phyloP scores from a whole-genome alignment of 2,797 vertebrate genomes.

The Diplodus sargus region DNA sequence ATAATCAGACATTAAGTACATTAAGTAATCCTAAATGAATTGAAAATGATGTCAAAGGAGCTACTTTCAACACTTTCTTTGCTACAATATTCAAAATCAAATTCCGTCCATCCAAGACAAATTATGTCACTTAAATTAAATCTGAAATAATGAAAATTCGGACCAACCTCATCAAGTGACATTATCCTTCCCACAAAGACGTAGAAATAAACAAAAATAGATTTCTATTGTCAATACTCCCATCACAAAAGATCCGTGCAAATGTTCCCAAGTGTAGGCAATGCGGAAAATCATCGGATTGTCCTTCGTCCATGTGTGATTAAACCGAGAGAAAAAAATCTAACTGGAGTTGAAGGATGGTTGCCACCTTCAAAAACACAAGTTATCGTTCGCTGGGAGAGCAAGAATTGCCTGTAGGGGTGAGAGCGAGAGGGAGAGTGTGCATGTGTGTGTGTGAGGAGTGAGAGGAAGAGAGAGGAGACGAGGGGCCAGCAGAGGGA shows the following conservation, averaged over 20 bases:
- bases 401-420: constrained; percentile 78
- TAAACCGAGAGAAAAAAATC: constrained; percentile 37
- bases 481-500: constrained; percentile 76
- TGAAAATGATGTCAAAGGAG: not conserved
- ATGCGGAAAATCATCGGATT: constrained; percentile 44
- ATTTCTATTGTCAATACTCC: constrained; percentile 53
- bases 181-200: constrained; percentile 57
- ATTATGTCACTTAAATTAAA: not conserved
- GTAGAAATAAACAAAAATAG: constrained; percentile 47
- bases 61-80: not conserved
- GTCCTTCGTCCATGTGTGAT: constrained; percentile 66
- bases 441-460: constrained; percentile 52
- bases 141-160: constrained; percentile 1
- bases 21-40: not conserved
- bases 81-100: constrained; percentile 6
- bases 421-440: constrained; percentile 66
- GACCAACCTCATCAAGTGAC: constrained; percentile 71
- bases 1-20: not conserved
- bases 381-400: constrained; percentile 78
- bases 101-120: not conserved
- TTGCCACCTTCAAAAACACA: constrained; percentile 80
- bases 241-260: constrained; percentile 58
- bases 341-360: constrained; percentile 74
- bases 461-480: constrained; percentile 70
- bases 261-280: constrained; percentile 61